Evolutionary conservation across 1,140 invertebrate species (phyloP).

Genomic region (Cryptotermes secundus): DNA sequence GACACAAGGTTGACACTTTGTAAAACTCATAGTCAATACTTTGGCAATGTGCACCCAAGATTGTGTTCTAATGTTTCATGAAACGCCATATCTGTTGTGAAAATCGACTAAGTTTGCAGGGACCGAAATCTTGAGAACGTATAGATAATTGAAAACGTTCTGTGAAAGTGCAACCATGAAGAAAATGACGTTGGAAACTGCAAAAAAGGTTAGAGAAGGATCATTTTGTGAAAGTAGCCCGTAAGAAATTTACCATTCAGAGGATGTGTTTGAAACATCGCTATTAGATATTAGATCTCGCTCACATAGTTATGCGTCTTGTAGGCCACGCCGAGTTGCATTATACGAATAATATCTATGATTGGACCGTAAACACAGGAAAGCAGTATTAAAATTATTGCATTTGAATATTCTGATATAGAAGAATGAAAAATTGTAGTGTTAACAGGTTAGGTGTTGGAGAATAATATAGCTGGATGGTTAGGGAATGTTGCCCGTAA

Average conservation of each 20-base stretch:
- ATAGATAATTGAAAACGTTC: slow-evolving; percentile 3
- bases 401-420: too few species aligned
- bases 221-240: slow-evolving; percentile 4
- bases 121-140: neutral
- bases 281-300: too few species aligned
- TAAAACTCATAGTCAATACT: neutral
- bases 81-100: neutral
- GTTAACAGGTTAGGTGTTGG: too few species aligned
- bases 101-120: neutral
- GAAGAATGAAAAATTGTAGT: too few species aligned
- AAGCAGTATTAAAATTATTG: too few species aligned
- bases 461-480: too few species aligned
- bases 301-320: too few species aligned
- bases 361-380: too few species aligned
- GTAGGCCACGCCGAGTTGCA: too few species aligned
- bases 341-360: too few species aligned
- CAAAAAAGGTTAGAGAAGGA: neutral
- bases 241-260: neutral
- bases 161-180: neutral
- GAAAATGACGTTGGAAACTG: neutral
- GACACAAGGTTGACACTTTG: too few species aligned
- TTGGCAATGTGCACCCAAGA: neutral
- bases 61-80: neutral
- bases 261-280: neutral
- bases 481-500: too few species aligned